Evolutionary conservation across 2,113 vertebrate genomes (phyloP).

Genomic region (Panthera uncia): DNA sequence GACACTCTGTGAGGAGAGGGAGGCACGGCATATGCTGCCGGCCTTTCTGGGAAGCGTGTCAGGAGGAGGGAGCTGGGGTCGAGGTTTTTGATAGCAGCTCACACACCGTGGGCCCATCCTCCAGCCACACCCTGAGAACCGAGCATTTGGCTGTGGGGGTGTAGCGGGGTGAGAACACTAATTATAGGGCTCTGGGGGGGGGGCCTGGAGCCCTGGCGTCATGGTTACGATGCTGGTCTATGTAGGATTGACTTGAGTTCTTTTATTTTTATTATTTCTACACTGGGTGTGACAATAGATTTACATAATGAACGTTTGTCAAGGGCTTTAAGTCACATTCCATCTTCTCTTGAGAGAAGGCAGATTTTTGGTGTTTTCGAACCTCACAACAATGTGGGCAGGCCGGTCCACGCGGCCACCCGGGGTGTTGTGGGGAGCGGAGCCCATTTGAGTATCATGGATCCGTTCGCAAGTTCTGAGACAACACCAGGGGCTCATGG

Average conservation of each 20-base stretch:
- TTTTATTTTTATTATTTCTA: background rate
- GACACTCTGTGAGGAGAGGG: background rate
- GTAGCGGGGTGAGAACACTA: background rate
- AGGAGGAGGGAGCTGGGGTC: background rate
- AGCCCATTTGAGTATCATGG: background rate
- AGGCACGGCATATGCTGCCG: background rate
- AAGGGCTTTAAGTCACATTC: constrained; percentile 34
- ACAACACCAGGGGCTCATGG: background rate
- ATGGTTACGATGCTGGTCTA: background rate
- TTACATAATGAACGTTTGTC: constrained; percentile 46
- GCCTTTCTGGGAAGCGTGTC: background rate
- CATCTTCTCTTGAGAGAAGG: constrained; percentile 22
- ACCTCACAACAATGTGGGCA: background rate
- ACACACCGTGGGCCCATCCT: rapidly evolving
- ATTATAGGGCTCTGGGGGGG: background rate
- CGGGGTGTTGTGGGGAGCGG: background rate
- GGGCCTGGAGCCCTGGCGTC: background rate
- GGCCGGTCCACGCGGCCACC: background rate
- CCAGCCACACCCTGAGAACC: background rate
- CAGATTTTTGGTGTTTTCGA: background rate
- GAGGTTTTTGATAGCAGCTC: background rate
- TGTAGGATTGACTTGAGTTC: background rate
- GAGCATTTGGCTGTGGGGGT: background rate
- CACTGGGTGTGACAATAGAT: background rate
- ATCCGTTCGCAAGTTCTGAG: background rate